Base-by-base conservation (phyloP, 2,888 invertebrate genomes). In the Bhutanitis thaidina region DNA sequence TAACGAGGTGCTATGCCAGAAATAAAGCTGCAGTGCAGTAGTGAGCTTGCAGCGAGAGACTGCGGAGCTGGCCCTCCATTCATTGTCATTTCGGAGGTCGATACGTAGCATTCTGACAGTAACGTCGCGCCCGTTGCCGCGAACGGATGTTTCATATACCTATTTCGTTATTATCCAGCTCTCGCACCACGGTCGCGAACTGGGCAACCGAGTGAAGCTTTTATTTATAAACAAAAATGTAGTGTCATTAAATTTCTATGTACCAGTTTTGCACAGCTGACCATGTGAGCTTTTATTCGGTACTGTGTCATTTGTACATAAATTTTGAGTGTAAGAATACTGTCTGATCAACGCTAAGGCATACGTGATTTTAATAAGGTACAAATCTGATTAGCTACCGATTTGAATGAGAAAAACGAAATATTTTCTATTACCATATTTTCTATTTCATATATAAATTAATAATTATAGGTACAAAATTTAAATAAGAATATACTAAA, bases 1-100 rank as follows among this genome's bases (percentile, higher is more conserved):
- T 64, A 67, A 68, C 62, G 72, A 76, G 74, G 75, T 77, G 74
- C 68, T 65, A 71, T 87, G 87, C 87, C 88, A 88, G 84, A 82
- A 88, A 85, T 86, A 86, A 81, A 82, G 80, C 87, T 88, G 88
- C 88, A 88, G 78, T 88, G 88, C 88, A 87, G 88, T 84, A 74
- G 71, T 68, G 67, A 72, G 78, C 83, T 84, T 87, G 87, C 86
- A 87, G 81, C 70, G 70, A 62, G 63, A 73, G 70, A 80, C 77
- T 84, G 86, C 85, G 84, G 81, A 67, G 72, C 70, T 68, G 66
- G 69, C 63, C 62, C 64, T 65, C 72, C 80, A 80, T 77, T 78
- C 79, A 80, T 80, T 80, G 77, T 77, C 72, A 75, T 77, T 74
- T 56, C 62, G 74, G 52, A 62, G 63, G 61, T 63, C 66, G 62